Percentiles rank a stretch among this genome's conserved stretches.
Evolutionary conservation across 2,113 vertebrate species (phyloP).

Genomic region (Chaetodon trifascialis): DNA sequence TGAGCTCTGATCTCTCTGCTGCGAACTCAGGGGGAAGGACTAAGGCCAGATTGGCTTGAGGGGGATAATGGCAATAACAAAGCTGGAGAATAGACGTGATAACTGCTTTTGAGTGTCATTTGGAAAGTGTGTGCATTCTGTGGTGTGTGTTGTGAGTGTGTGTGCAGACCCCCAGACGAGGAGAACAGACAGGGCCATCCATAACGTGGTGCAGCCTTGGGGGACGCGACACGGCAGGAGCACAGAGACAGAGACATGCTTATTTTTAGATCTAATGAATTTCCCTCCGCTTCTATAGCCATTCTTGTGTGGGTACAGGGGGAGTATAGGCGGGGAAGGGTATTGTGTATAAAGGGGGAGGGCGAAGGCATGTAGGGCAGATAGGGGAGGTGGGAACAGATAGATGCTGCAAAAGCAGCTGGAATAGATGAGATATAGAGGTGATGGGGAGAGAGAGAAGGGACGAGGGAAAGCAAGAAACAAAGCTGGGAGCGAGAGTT

Average conservation of each 20-base stretch:
- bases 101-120: slow-evolving; percentile 66
- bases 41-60: slow-evolving; percentile 57
- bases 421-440: slow-evolving; percentile 34
- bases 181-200: slow-evolving; percentile 77
- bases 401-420: slow-evolving; percentile 31
- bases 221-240: slow-evolving; percentile 68
- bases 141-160: slow-evolving; percentile 34
- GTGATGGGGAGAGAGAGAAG: neutral
- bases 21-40: slow-evolving; percentile 45
- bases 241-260: slow-evolving; percentile 59
- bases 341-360: slow-evolving; percentile 5
- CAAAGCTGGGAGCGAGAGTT: neutral
- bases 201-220: slow-evolving; percentile 72
- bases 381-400: slow-evolving; percentile 13
- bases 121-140: slow-evolving; percentile 35
- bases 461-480: neutral
- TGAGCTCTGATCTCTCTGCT: slow-evolving; percentile 28
- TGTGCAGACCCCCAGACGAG: slow-evolving; percentile 57
- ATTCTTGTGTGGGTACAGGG: slow-evolving; percentile 22
- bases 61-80: slow-evolving; percentile 61
- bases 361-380: slow-evolving; percentile 42
- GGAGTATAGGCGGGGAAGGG: neutral
- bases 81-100: slow-evolving; percentile 55
- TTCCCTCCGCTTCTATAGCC: slow-evolving; percentile 66
- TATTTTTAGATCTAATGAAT: slow-evolving; percentile 86